Percentiles rank a stretch among this genome's conserved stretches.
These are phyloP conservation scores for Platyura marginata DNA, from an alignment of 1,140 invertebrate species.

Conservation along the genomic window DNA sequence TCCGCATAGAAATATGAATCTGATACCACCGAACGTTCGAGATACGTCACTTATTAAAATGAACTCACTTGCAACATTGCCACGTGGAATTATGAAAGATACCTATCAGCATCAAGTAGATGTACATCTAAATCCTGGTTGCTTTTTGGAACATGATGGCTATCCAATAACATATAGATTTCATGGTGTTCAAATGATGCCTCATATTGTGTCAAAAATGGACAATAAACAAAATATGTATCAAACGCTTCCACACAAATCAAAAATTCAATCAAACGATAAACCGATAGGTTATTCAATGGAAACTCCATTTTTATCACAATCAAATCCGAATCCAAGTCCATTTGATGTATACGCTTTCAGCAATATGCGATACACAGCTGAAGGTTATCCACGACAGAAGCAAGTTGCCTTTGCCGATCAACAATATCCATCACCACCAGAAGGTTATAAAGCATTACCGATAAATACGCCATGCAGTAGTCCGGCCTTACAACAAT, in stretches of 20 bases:
- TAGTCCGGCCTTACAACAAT: slow-evolving; percentile 17
- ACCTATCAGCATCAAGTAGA: slow-evolving; percentile 41
- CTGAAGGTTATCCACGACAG: slow-evolving; percentile 50
- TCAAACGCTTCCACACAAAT: slow-evolving; percentile 46
- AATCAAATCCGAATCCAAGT: slow-evolving; percentile 23
- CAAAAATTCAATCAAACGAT: slow-evolving; percentile 36
- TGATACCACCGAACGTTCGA: slow-evolving; percentile 28
- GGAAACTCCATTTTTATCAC: slow-evolving; percentile 44
- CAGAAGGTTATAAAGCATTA: slow-evolving; percentile 37
- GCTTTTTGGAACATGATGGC: slow-evolving; percentile 36
- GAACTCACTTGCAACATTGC: slow-evolving; percentile 26
- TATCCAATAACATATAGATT: slow-evolving; percentile 13
- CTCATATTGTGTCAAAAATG: slow-evolving; percentile 28
- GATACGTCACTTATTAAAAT: slow-evolving; percentile 22
- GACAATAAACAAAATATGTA: slow-evolving; percentile 33
- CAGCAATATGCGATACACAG: slow-evolving; percentile 51
- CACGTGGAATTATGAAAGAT: slow-evolving; percentile 24
- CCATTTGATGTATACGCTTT: slow-evolving; percentile 32
- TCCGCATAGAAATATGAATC: slow-evolving; percentile 9
- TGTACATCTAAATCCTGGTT: slow-evolving; percentile 43
- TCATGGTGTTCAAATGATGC: slow-evolving; percentile 38
- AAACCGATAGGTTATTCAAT: slow-evolving; percentile 39
- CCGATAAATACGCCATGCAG: slow-evolving; percentile 10
- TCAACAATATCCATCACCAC: slow-evolving; percentile 45
- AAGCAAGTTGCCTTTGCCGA: slow-evolving; percentile 27